Evolutionary conservation across 1,140 invertebrate species (phyloP).

Genomic region (Papilio machaon): DNA sequence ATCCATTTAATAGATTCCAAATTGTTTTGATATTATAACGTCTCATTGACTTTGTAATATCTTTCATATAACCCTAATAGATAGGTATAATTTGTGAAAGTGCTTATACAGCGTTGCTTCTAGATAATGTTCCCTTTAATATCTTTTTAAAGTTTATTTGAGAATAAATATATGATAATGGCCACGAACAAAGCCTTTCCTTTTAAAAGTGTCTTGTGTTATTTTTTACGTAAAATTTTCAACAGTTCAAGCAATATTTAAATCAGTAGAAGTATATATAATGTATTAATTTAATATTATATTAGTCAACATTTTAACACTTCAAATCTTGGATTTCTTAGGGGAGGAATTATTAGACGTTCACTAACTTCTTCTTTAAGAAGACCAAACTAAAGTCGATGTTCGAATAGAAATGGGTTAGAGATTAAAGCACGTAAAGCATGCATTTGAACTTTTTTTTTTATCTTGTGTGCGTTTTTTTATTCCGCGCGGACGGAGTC

Average conservation of each 20-base stretch:
- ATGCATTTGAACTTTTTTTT: too few relatives aligned
- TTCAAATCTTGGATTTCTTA: too few relatives aligned
- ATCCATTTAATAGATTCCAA: not conserved
- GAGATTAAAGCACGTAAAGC: too few relatives aligned
- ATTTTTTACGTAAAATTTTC: not conserved
- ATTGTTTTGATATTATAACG: constrained; percentile 15
- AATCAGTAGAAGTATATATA: not conserved
- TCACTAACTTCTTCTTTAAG: not conserved
- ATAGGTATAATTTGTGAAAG: constrained; percentile 3
- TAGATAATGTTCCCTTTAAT: not conserved
- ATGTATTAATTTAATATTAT: too few relatives aligned
- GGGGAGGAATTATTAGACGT: not conserved
- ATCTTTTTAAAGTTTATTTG: not conserved
- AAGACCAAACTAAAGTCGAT: not conserved
- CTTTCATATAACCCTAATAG: constrained; percentile 10
- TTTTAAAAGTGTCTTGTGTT: not conserved
- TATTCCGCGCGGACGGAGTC: too few relatives aligned
- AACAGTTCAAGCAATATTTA: not conserved
- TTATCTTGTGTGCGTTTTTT: too few relatives aligned
- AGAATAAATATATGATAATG: not conserved
- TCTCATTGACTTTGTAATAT: constrained; percentile 7
- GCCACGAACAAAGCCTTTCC: not conserved
- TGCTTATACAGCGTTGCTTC: not conserved
- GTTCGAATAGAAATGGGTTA: too few relatives aligned
- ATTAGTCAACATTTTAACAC: too few relatives aligned